Evolutionary conservation across 2,113 vertebrate species (phyloP).

Genomic region (cat (Felis catus)): DNA sequence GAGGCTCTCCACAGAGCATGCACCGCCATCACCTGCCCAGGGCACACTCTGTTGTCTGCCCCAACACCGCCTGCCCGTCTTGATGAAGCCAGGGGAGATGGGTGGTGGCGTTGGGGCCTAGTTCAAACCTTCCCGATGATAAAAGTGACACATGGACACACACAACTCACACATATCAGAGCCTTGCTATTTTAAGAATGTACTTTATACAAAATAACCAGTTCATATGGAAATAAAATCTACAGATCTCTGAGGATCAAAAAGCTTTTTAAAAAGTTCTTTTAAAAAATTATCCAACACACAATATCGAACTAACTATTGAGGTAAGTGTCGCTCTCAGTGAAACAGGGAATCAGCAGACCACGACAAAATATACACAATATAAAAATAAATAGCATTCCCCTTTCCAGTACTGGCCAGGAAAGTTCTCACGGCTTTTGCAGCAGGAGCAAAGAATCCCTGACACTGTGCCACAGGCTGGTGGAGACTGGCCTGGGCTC

Average conservation of each 20-base stretch:
- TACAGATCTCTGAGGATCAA: conserved; percentile 88
- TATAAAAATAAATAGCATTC: conserved; percentile 91
- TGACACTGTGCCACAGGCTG: conserved; percentile 71
- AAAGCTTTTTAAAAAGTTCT: conserved; percentile 86
- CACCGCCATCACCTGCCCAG: no score
- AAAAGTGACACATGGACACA: conserved; percentile 71
- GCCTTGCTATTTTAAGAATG: conserved; percentile 87
- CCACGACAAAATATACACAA: conserved; percentile 89
- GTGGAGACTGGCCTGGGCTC: conserved; percentile 3
- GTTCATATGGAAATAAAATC: conserved; percentile 92
- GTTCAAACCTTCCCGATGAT: background rate
- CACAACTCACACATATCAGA: conserved; percentile 77
- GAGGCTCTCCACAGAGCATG: background rate
- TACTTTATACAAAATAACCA: conserved; percentile 92
- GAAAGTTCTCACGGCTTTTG: conserved; percentile 79
- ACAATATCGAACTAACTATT: conserved; percentile 88
- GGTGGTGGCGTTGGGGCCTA: rapidly evolving
- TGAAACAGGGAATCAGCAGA: conserved; percentile 87
- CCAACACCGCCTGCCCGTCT: rapidly evolving
- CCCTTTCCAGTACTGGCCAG: conserved; percentile 87
- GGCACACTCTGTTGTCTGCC: no score
- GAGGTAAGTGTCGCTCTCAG: conserved; percentile 89
- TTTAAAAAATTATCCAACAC: conserved; percentile 87
- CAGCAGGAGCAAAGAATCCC: conserved; percentile 81
- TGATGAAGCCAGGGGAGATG: background rate